Base-by-base conservation (phyloP, 2,797 vertebrate genomes). In the Crenuchus spilurus region DNA sequence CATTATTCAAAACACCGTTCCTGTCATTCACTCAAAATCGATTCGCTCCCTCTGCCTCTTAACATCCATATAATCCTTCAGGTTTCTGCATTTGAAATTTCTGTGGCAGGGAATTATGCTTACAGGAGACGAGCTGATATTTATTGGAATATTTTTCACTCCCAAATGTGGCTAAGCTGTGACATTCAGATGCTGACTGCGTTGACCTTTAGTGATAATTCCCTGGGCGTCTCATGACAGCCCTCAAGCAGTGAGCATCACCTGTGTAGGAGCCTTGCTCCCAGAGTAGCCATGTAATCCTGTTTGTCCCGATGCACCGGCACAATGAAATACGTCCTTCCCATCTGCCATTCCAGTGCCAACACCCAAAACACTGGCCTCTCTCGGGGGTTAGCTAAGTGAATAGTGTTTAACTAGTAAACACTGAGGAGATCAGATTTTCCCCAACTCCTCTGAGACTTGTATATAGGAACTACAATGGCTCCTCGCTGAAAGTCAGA, bases 201-300 rank as follows among this genome's bases (percentile, higher is more conserved):
- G 69, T 82, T 90, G 90, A 92, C 90, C 90, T 92, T 92, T 92
- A 82, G 81, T 82, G 82, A 84, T 88, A 90, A 88, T 89, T 90
- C 85, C 83, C 83, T 76, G 79, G 83, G 63, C 24, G 84, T 86
- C 84, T 88, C 60, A 83, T 80, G 82, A 84, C 78, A 78, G 83
- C 74, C 11, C 37, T 44, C 35, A 60, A 68, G 58, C 60, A 72
- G 58, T 35, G 80, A 52, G 78, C 76, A 83, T 86, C 85, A 88
- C 87, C 86, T 89, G 90, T 87, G 72, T 78, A 74, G 72, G 72
- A 82, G 78, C 61, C 26, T 61, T 18, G 78, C 87, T 88, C 85
- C 81, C 75, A 41, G 65, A 88, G 83, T 79, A 71, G 18, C 70
- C 51, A 79, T 84, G 83, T 91, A 92, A 92, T 92, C 90, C 91